Base-by-base conservation (phyloP, 2,113 vertebrate genomes). In the Neotragus moschatus region DNA sequence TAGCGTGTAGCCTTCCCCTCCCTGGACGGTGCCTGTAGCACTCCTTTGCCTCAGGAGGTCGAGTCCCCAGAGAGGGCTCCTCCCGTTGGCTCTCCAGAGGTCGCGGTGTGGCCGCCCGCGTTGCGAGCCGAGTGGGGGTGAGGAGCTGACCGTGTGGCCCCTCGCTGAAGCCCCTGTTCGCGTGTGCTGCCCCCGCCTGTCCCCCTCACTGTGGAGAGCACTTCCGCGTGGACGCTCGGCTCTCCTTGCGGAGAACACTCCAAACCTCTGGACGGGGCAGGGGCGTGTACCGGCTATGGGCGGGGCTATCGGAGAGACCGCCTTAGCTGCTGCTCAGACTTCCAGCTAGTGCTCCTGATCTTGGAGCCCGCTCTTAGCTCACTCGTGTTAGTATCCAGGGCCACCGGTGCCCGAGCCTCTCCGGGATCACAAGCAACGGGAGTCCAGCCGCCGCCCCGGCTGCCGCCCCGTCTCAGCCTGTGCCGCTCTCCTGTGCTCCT, bases 401-500 rank as follows among this genome's bases (percentile, higher is more conserved):
- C 61, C 61, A 1, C 45, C 23, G 5, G 1, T 12, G 8, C 82
- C 87, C 23, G 3, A 13, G 6, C 51, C 66, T 51, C 4, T 21
- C 7, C 1, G 14, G 25, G 21, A 21, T 13, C 30, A 26, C 45
- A 1, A 19, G 49, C 45, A 0, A 2, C 11, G 0, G 2, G 6
- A 28, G 30, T 23, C 9, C 51, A 17, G 66, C 53, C 14, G 2
- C 70, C 19, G 13, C 39, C 51, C 60, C 8, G 73, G 2, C 6
- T 16, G n/a, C 75, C 2, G 21, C 1, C 0, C 1, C 3, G 14
- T 23, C 30, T 8, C 25, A 36, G 16, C 43, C 13, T 70, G 16
- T 15, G 25, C 43, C 23, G 23, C 39, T 51, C 55, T 94, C 66
- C 0, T 3, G 0, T 47, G 11, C 39, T 56, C n/a, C 6, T 23